Conservation (phyloP, 92 coral and sea anemone species). For the Epizoanthus ramosus region DNA sequence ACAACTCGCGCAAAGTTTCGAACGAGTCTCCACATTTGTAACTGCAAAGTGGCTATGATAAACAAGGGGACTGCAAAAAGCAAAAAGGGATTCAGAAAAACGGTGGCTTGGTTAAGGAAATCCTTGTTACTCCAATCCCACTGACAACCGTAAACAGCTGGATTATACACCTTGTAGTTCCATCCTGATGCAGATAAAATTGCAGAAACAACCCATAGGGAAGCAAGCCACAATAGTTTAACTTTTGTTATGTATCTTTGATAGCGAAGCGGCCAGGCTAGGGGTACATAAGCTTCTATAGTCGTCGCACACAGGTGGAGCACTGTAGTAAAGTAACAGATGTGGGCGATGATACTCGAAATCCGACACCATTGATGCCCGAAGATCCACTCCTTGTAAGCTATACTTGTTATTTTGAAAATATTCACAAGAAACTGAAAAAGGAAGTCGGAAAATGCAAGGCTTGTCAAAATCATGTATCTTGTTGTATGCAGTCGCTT, state of each 20-base stretch:
- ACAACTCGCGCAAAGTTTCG: slow-evolving; percentile 2
- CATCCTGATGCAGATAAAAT: neutral
- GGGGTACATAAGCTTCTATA: slow-evolving; percentile 14
- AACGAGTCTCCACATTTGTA: slow-evolving; percentile 8
- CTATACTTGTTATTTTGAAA: slow-evolving; percentile 8
- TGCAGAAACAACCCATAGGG: slow-evolving; percentile 19
- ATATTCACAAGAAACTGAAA: slow-evolving; percentile 22
- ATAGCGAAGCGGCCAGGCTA: slow-evolving; percentile 13
- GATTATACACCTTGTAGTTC: slow-evolving; percentile 22
- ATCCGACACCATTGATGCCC: slow-evolving; percentile 16
- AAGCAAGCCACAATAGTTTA: neutral
- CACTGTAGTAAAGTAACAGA: slow-evolving; percentile 21
- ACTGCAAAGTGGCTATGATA: slow-evolving; percentile 11
- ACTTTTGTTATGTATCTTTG: slow-evolving; percentile 10
- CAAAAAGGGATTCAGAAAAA: neutral
- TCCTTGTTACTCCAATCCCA: neutral
- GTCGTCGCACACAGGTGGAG: slow-evolving; percentile 21
- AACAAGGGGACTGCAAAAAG: slow-evolving; percentile 15
- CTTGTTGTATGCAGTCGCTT: slow-evolving; percentile 7
- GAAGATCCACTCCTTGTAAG: slow-evolving; percentile 13
- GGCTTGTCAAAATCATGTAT: slow-evolving; percentile 15
- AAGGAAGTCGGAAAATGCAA: slow-evolving; percentile 26
- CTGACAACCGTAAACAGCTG: slow-evolving; percentile 11
- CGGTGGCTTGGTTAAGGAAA: neutral
- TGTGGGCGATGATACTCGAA: slow-evolving; percentile 5